Evolutionary conservation across 2,797 vertebrate genomes (phyloP).

Genomic region (Cynopterus sphinx): DNA sequence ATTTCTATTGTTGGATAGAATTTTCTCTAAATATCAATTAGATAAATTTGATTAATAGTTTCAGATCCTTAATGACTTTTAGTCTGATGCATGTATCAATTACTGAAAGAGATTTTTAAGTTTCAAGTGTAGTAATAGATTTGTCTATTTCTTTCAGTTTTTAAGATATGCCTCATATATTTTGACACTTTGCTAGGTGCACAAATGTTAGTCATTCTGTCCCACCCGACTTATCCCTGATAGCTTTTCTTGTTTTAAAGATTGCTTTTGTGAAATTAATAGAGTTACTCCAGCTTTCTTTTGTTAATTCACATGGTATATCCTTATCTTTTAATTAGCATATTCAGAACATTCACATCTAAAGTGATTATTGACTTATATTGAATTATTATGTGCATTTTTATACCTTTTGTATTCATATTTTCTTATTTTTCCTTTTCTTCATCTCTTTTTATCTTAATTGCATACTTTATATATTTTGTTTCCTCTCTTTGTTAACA

Average conservation of each 20-base stretch:
- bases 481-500: background rate
- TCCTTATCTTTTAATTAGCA: background rate
- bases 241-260: background rate
- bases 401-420: background rate
- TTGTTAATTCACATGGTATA: background rate
- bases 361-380: background rate
- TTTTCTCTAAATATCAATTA: background rate
- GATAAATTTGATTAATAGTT: background rate
- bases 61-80: background rate
- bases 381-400: background rate
- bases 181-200: background rate
- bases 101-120: background rate
- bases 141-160: background rate
- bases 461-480: background rate
- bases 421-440: background rate
- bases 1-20: background rate
- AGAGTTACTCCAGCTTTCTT: background rate
- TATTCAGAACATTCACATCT: background rate
- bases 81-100: background rate
- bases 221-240: background rate
- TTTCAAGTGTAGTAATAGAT: background rate
- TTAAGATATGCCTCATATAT: background rate
- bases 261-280: background rate
- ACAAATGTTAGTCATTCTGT: background rate
- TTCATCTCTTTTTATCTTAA: background rate